Conservation (phyloP, 2,888 invertebrate genomes). For the Pollenia griseotomentosa region DNA sequence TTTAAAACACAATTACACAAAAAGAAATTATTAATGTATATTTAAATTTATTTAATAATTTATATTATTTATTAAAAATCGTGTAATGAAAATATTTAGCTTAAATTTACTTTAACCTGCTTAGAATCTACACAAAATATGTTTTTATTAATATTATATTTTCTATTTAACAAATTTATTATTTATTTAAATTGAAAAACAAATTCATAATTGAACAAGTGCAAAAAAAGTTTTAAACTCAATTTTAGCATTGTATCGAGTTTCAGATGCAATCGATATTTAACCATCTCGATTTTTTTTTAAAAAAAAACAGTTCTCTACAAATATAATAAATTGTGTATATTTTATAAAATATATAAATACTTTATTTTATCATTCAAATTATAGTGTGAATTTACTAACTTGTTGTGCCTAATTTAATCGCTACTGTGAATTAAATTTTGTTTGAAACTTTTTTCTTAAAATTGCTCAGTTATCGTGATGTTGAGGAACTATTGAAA, state of each 20-base stretch:
- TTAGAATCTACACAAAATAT: constrained; percentile 9
- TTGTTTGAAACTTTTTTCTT: neutral
- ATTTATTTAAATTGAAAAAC: neutral
- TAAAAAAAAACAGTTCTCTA: neutral
- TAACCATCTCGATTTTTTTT: neutral
- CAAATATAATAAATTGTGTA: neutral
- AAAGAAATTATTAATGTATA: neutral
- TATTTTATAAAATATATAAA: neutral
- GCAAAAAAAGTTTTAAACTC: constrained; percentile 19
- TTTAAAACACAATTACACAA: constrained; percentile 6
- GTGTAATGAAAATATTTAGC: constrained; percentile 31
- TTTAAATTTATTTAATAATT: constrained; percentile 39
- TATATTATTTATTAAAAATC: constrained; percentile 46
- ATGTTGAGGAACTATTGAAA: constrained; percentile 32
- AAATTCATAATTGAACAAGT: neutral
- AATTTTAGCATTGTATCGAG: neutral
- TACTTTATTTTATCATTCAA: neutral
- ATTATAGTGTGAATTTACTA: neutral
- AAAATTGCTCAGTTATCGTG: constrained; percentile 47
- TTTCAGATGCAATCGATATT: neutral
- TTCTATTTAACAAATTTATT: neutral
- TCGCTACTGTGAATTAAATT: neutral
- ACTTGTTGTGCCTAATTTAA: constrained; percentile 14
- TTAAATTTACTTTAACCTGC: constrained; percentile 48
- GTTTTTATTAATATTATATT: neutral